These are phyloP conservation scores for Aproaerema taeniolella DNA, from an alignment of 2,888 invertebrate genomes.

Conservation along the genomic window DNA sequence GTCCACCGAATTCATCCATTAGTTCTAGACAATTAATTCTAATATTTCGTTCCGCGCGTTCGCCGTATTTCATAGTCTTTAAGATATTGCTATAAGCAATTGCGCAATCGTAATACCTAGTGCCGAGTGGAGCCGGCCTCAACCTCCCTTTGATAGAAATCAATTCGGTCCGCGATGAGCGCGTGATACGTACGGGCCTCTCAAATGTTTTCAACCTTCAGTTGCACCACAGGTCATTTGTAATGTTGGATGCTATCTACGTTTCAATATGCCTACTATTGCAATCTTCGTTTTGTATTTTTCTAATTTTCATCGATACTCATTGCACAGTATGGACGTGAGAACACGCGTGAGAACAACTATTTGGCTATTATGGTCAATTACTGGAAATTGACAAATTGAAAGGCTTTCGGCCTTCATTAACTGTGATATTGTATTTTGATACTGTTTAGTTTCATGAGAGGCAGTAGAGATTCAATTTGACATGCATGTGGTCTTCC, in stretches of 20 bases:
- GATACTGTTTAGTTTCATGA: constrained; percentile 21
- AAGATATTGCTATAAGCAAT: constrained; percentile 7
- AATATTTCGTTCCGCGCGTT: no score
- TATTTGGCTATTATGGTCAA: constrained; percentile 37
- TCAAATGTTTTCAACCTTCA: constrained; percentile 15
- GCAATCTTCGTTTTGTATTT: not conserved
- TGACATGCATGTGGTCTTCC: constrained; percentile 29
- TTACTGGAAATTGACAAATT: constrained; percentile 45
- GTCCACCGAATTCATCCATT: no score
- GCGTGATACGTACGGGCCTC: constrained; percentile 13
- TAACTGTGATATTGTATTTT: constrained; percentile 22
- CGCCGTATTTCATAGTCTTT: constrained; percentile 6
- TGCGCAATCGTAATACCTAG: constrained; percentile 18
- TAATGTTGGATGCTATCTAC: constrained; percentile 9
- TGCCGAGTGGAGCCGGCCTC: constrained; percentile 20
- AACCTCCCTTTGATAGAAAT: constrained; percentile 20
- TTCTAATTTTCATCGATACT: constrained; percentile 4
- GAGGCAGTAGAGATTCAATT: constrained; percentile 21
- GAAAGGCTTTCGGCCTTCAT: constrained; percentile 50
- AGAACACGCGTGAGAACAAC: constrained; percentile 41
- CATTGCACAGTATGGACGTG: constrained; percentile 23
- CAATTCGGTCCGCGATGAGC: constrained; percentile 19
- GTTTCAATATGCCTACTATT: constrained; percentile 1
- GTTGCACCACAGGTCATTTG: constrained; percentile 4
- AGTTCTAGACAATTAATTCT: no score